Base-by-base conservation (phyloP, 2,888 invertebrate species). In the Hyalella azteca region DNA sequence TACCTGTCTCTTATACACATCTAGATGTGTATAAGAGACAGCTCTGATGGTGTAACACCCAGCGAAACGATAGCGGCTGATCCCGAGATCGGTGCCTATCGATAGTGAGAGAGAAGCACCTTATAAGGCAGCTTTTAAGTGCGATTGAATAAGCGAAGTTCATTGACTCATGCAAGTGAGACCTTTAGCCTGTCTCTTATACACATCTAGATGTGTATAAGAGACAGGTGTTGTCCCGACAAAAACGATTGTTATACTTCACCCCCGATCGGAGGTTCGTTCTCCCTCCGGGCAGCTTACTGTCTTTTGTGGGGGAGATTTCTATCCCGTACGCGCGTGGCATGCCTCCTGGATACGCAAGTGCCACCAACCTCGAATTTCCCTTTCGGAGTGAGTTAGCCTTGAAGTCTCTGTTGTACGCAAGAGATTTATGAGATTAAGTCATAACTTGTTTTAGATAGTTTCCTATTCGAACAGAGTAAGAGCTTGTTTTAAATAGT, bases 231-330 rank as follows among this genome's bases (percentile, higher is more conserved):
- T 93, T 94, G 88, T 93, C 93, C 50, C 90, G 94, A 82, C 93
- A 93, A 87, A 95, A 95, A 87, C 91, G 95, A 86, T 90, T 95
- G 85, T 89, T 95, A 50, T 94, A 95, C 95, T 91, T 95, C 85
- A 95, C 95, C 15, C 93, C 94, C 85, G 95, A 95, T 87, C 94
- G 95, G 1, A 90, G 95, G 9, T 88, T 95, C 86, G 95, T 94
- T 0, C 87, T 95, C 85, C 95, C 95, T 2, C 95, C 95, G 0
- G 95, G 95, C 60, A 94, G 41, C 36, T 40, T 41, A 1, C n/a
- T 75, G 41, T 41, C 75, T n/a, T 29, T 75, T n/a, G 75, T 45
- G 9, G 40, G 40, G 11, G 45, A 75, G 45, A 75, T 75, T 1
- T 45, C 41, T 26, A 75, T 75, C 9, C 75, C 75, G 22, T 75